Conservation (phyloP, 2,797 vertebrate species). For the Artibeus lituratus region DNA sequence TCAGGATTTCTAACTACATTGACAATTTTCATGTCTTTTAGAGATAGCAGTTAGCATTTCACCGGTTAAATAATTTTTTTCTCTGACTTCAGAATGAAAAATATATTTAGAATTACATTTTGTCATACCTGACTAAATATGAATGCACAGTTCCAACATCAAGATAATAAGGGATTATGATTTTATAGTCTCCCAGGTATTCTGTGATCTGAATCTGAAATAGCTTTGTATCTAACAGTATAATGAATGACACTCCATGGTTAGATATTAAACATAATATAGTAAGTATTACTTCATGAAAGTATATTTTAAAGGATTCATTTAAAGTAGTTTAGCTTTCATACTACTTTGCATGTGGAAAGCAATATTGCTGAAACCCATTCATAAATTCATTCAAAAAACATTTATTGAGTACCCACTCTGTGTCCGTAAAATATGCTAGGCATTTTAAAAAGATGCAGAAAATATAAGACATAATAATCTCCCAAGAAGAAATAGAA, state of each 20-base stretch:
- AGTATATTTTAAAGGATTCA: constrained; percentile 19
- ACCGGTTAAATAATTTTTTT: background rate
- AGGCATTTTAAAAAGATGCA: background rate
- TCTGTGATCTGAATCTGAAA: background rate
- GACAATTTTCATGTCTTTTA: background rate
- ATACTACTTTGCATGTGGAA: background rate
- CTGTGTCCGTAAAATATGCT: background rate
- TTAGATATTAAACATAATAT: background rate
- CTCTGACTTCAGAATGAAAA: background rate
- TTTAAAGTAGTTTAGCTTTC: constrained; percentile 10
- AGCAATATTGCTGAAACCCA: background rate
- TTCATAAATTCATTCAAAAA: background rate
- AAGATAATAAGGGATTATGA: background rate
- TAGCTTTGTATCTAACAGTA: background rate
- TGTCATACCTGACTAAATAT: background rate
- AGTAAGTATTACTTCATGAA: background rate
- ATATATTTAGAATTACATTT: background rate
- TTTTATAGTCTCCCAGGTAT: background rate
- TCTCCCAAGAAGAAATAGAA: background rate
- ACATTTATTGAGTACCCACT: background rate
- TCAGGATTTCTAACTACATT: background rate
- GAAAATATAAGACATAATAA: background rate
- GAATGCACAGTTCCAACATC: background rate
- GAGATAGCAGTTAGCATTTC: background rate
- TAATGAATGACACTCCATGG: background rate